These are phyloP conservation scores for Sterrhoptilus dennistouni DNA, from an alignment of 2,113 vertebrate species.

Conservation along the genomic window DNA sequence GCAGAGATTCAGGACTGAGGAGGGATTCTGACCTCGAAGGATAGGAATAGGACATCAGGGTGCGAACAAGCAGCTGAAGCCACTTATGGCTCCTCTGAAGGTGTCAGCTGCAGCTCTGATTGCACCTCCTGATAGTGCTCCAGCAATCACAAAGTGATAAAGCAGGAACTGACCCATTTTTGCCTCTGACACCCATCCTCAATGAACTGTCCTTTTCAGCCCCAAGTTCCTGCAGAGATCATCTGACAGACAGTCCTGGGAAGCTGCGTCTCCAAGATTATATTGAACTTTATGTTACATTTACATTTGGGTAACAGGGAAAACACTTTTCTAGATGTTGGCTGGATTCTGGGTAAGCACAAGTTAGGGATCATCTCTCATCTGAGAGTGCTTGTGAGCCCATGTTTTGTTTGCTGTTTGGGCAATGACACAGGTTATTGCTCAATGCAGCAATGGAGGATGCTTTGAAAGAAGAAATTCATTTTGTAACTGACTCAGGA, in stretches of 20 bases:
- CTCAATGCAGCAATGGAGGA: background rate
- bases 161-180: background rate
- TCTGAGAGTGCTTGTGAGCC: background rate
- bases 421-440: background rate
- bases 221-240: background rate
- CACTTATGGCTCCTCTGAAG: background rate
- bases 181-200: background rate
- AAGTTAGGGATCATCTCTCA: rapidly evolving
- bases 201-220: background rate
- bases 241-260: rapidly evolving
- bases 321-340: background rate
- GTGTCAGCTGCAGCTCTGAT: background rate
- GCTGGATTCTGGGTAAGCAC: background rate
- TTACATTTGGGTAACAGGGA: background rate
- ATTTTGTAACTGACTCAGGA: background rate
- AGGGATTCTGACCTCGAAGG: background rate
- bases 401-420: background rate
- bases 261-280: background rate
- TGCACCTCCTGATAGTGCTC: background rate
- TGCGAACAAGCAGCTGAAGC: background rate
- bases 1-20: background rate
- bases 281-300: background rate
- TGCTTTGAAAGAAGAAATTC: background rate
- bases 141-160: background rate
- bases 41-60: background rate